Evolutionary conservation across 2,888 invertebrate genomes (phyloP).

Genomic region (Anticlea derivata): DNA sequence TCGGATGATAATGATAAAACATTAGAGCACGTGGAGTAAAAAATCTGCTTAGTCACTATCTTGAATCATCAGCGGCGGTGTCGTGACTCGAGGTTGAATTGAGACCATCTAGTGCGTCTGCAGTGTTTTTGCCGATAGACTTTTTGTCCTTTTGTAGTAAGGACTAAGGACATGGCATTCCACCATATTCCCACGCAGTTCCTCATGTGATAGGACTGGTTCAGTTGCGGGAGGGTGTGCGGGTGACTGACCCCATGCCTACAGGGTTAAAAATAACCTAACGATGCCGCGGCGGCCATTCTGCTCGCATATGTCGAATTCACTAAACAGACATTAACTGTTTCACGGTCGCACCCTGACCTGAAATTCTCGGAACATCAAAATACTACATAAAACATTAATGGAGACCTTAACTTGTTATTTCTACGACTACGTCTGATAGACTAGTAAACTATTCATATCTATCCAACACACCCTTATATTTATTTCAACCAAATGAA

Average conservation of each 20-base stretch:
- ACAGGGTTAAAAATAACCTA: slow-evolving; percentile 82
- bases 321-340: slow-evolving; percentile 80
- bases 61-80: slow-evolving; percentile 30
- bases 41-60: slow-evolving; percentile 24
- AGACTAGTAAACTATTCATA: slow-evolving; percentile 7
- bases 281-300: slow-evolving; percentile 75
- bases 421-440: slow-evolving; percentile 12
- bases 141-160: slow-evolving; percentile 42
- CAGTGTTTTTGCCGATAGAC: slow-evolving; percentile 46
- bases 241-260: slow-evolving; percentile 81
- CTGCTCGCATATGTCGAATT: slow-evolving; percentile 83
- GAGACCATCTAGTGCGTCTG: slow-evolving; percentile 20
- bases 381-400: slow-evolving; percentile 28
- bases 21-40: slow-evolving; percentile 9
- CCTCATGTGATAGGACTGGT: slow-evolving; percentile 80
- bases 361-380: slow-evolving; percentile 67
- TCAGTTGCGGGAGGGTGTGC: slow-evolving; percentile 70
- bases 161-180: slow-evolving; percentile 57
- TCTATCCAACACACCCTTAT: background rate
- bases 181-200: slow-evolving; percentile 80
- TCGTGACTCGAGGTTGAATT: slow-evolving; percentile 32
- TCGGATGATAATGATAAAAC: slow-evolving; percentile 9
- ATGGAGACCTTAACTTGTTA: slow-evolving; percentile 25
- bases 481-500: background rate
- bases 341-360: slow-evolving; percentile 82